Percentiles rank a stretch among this genome's conserved stretches.
Conservation (phyloP, 2,888 invertebrate species). For the Spodoptera littoralis region DNA sequence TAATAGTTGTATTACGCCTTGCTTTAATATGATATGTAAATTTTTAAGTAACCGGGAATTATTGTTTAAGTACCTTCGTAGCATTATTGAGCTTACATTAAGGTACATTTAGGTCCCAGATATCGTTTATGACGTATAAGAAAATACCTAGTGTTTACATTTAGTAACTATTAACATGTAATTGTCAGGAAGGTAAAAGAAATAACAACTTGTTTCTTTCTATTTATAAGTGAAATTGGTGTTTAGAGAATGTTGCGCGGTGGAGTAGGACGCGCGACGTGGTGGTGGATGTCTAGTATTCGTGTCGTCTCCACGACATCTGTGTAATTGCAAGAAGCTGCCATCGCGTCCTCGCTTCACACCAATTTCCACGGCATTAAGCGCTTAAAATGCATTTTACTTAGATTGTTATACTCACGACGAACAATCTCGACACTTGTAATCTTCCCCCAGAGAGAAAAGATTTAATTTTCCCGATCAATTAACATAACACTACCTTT, state of each 20-base stretch:
- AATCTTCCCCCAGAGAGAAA: slow-evolving; percentile 62
- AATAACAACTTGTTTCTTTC: not conserved
- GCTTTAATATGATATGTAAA: no score
- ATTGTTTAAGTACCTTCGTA: no score
- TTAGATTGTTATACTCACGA: slow-evolving; percentile 78
- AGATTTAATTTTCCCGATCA: slow-evolving; percentile 58
- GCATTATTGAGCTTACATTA: no score
- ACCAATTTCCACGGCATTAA: slow-evolving; percentile 83
- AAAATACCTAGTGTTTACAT: no score
- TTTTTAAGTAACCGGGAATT: no score
- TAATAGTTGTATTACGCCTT: no score
- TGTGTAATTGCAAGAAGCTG: slow-evolving; percentile 81
- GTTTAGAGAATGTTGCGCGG: slow-evolving; percentile 3
- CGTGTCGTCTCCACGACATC: slow-evolving; percentile 72
- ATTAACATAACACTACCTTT: slow-evolving; percentile 22
- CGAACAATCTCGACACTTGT: slow-evolving; percentile 70
- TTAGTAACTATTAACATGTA: no score
- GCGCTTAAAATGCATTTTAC: slow-evolving; percentile 83
- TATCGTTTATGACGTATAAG: no score
- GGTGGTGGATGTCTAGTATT: slow-evolving; percentile 50
- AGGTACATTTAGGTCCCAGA: no score
- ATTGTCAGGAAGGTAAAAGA: not conserved
- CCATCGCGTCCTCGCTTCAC: slow-evolving; percentile 74
- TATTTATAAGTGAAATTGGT: slow-evolving; percentile 2
- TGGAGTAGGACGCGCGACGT: slow-evolving; percentile 5